Evolutionary conservation across 2,888 invertebrate genomes (phyloP).

Genomic region (Lycophotia porphyrea): DNA sequence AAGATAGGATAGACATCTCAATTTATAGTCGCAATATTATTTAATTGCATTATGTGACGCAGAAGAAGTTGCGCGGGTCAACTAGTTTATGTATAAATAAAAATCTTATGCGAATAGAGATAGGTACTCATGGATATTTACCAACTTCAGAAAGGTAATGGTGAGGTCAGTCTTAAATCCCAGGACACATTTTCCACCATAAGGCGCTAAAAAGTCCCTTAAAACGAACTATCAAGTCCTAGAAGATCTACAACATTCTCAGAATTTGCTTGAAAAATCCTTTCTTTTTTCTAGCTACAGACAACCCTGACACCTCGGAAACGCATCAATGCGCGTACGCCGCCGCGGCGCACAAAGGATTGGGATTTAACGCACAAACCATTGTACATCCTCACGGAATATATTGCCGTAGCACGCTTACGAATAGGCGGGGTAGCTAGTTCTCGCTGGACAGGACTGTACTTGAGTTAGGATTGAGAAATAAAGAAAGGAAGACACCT

Average conservation of each 20-base stretch:
- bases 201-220: neutral
- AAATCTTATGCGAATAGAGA: neutral
- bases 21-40: no score
- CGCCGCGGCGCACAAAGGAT: constrained; percentile 75
- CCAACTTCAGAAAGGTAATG: neutral
- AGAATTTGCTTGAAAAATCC: neutral
- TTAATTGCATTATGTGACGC: no score
- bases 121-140: neutral
- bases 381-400: constrained; percentile 78
- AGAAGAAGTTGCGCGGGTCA: no score
- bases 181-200: neutral
- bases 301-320: constrained; percentile 68
- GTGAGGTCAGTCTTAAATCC: neutral
- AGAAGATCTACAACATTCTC: neutral
- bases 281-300: constrained; percentile 31
- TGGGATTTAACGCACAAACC: constrained; percentile 71
- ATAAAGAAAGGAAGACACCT: neutral
- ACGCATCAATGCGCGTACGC: constrained; percentile 61
- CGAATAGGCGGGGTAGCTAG: constrained; percentile 75
- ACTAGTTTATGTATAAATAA: neutral
- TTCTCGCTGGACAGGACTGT: constrained; percentile 70
- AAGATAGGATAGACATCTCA: no score
- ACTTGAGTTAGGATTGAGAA: constrained; percentile 51
- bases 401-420: constrained; percentile 77
- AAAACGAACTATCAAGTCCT: neutral